Base-by-base conservation (phyloP, 2,113 vertebrate genomes). In the Prionailurus bengalensis region DNA sequence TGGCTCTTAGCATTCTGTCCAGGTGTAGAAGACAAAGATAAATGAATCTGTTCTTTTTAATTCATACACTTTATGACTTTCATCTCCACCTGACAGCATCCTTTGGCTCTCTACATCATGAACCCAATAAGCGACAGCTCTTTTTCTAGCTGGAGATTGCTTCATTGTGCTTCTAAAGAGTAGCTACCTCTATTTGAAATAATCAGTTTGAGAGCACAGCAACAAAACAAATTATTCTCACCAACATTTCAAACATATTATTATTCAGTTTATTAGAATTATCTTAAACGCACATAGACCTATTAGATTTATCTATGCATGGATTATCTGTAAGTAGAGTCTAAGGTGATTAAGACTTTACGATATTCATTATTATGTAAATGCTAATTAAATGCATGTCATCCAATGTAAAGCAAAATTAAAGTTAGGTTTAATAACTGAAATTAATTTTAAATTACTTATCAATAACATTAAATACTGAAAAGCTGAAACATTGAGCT, bases 21-120 rank as follows among this genome's bases (percentile, higher is more conserved):
- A 98, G 94, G 91, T 99, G 91, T 98, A 98, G 99, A 94, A 98
- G 97, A 98, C 97, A 98, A 93, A 98, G 98, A 99, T 98, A 98
- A 98, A 99, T 98, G 96, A 78, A 93, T 97, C 83, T 98, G 61
- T 91, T 98, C 92, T 97, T 98, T 98, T 96, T 94, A 97, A 98
- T 97, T 98, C 94, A 97, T 71, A 94, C 17, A 92, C 45, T 91
- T 97, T 94, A 87, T 97, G 97, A 96, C 97, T 99, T 98, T 98
- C 94, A 97, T 98, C 96, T 98, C 93, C 42, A 98, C 89, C 81
- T 96, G 94, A 98, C 98, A 98, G 97, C 89, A 84, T 97, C 53
- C 90, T 98, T 93, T 92, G 91, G 84, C 94, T 98, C 55, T 91
- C 80, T 96, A 48, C 78, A 97, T 97, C 80, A 42, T 94, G 25